These are phyloP conservation scores for Mustela erminea DNA, from an alignment of 2,797 vertebrate genomes.

Conservation along the genomic window DNA sequence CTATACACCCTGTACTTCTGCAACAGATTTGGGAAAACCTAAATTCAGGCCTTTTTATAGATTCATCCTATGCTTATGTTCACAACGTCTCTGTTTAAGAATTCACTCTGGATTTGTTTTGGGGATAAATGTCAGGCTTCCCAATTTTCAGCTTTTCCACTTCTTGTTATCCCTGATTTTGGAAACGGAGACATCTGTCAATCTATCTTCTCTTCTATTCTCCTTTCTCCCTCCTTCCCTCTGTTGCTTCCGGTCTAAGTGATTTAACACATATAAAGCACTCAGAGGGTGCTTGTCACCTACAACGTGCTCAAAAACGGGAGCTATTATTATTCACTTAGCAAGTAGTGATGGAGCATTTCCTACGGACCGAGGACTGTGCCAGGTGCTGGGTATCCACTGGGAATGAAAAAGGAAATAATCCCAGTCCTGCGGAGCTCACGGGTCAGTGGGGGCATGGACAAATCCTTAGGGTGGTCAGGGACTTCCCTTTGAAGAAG, in stretches of 20 bases:
- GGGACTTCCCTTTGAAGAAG: not conserved
- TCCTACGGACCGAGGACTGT: not conserved
- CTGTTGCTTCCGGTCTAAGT: not conserved
- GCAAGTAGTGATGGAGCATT: not conserved
- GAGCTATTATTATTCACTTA: not conserved
- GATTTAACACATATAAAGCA: not conserved
- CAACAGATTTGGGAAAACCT: not conserved
- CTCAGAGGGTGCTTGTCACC: not conserved
- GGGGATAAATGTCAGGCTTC: not conserved
- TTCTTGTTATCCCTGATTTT: not conserved
- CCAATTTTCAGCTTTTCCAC: not conserved
- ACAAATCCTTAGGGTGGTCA: not conserved
- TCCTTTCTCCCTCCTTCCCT: not conserved
- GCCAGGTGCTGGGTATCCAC: not conserved
- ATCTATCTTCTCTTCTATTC: not conserved
- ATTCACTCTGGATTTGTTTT: not conserved
- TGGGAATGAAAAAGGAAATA: not conserved
- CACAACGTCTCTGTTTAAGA: not conserved
- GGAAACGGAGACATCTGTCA: not conserved
- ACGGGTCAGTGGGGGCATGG: not conserved
- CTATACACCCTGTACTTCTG: not conserved
- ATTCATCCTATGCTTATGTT: not conserved
- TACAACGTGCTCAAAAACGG: not conserved
- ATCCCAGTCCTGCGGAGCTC: not conserved
- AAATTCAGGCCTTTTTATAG: not conserved